Base-by-base conservation (phyloP, 2,797 vertebrate genomes). In the Discoglossus pictus region DNA sequence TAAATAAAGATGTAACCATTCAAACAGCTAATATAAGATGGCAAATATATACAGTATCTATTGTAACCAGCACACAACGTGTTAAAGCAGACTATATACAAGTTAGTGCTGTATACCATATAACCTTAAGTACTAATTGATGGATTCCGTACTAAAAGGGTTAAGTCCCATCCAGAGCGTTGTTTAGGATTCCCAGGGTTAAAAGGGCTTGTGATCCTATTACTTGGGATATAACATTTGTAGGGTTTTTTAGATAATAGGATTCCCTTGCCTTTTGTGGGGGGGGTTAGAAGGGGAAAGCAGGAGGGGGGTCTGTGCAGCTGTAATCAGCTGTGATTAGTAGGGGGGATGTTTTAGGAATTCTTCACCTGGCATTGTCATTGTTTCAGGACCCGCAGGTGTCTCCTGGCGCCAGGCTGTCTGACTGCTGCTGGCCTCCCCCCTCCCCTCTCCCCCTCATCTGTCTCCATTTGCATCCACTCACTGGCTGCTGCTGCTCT, bases 401-500 rank as follows among this genome's bases (percentile, higher is more conserved):
- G 68, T 71, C 68, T 71, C 68, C 68, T 71, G 68, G 68, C 68
- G 68, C 68, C 68, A 71, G 68, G 24, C 68, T 58, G 68, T 71
- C 68, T 71, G 68, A 58, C 68, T 64, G 53, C 39, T 12, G 9
- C 68, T 50, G 65, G 59, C 59, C 53, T 56, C 52, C 61, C 60
- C 50, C 61, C 53, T 51, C 47, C 61, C 61, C 15, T 48, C 23
- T 34, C 65, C 65, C 50, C 61, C 47, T 70, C 68, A 64, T 71
- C 68, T 71, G 68, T 71, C 68, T 64, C 68, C 68, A 71, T 71
- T 71, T 71, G 68, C 68, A 71, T 71, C 61, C 48, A 64, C 64
- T 64, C 68, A 71, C 39, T 47, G 66, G 38, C 58, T 69, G 11
- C 15, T 20, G 18, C 4, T 2, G 17, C 8, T 9, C 17, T 46